Evolutionary conservation across 2,113 vertebrate genomes (phyloP).

Genomic region (human): DNA sequence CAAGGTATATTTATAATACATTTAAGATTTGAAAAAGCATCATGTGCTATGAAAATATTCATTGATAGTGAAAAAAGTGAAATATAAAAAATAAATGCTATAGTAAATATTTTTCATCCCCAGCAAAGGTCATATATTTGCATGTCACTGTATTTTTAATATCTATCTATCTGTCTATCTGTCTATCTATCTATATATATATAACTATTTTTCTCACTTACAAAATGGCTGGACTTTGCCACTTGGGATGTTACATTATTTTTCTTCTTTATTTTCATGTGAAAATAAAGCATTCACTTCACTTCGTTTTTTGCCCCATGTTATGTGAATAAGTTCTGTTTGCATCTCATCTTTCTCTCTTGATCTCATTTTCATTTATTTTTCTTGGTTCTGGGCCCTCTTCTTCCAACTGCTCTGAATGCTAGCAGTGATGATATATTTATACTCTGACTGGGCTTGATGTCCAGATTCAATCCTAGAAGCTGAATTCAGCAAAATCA

Average conservation of each 20-base stretch:
- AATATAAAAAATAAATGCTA: not conserved
- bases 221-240: not conserved
- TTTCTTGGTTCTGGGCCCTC: conserved; percentile 5
- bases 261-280: conserved; percentile 15
- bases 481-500: conserved; percentile 76
- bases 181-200: not conserved
- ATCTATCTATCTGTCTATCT: no score
- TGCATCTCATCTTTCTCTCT: not conserved
- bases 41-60: not conserved
- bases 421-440: conserved; percentile 11
- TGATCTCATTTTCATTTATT: conserved; percentile 38
- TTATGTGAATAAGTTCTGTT: not conserved
- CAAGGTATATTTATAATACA: not conserved
- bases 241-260: not conserved
- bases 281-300: conserved; percentile 24
- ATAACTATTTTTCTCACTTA: not conserved
- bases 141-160: not conserved
- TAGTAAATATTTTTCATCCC: not conserved
- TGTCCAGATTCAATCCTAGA: conserved; percentile 55
- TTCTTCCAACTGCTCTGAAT: not conserved
- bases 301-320: not conserved
- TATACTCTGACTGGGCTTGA: conserved; percentile 43
- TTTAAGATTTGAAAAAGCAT: conserved; percentile 15
- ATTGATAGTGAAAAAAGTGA: not conserved
- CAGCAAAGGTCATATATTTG: not conserved